These are phyloP conservation scores for Tamandua tetradactyla DNA, from an alignment of 2,797 vertebrate genomes.

Conservation along the genomic window DNA sequence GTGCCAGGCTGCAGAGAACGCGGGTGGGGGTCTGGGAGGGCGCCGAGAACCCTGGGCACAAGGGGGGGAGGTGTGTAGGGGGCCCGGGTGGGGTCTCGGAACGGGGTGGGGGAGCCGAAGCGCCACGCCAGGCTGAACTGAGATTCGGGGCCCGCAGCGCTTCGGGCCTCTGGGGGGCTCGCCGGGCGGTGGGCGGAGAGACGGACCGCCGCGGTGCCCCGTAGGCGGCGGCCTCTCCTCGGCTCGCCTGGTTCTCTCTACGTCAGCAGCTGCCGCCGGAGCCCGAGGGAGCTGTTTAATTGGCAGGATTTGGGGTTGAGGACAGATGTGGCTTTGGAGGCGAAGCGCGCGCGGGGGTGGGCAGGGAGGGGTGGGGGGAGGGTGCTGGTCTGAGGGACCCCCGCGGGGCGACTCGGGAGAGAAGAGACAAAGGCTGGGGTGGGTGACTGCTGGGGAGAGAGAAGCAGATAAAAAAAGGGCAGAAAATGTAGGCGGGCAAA, in stretches of 20 bases:
- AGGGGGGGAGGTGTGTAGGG: not conserved
- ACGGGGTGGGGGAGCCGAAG: not conserved
- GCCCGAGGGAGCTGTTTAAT: constrained; percentile 64
- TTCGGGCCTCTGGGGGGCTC: not conserved
- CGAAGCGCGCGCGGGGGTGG: not conserved
- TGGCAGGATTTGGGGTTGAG: constrained; percentile 61
- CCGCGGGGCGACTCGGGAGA: not conserved
- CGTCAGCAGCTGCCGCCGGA: not conserved
- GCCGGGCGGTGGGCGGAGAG: not conserved
- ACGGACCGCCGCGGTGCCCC: not conserved
- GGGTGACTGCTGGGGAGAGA: not conserved
- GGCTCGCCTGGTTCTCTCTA: not conserved
- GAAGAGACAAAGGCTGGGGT: not conserved
- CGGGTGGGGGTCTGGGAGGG: too few relatives aligned
- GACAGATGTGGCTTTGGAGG: constrained; percentile 49
- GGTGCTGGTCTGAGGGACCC: not conserved
- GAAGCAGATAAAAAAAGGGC: not conserved
- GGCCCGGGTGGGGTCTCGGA: not conserved
- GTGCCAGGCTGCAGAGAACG: too few relatives aligned
- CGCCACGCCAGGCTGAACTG: accelerated
- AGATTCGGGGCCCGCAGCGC: accelerated
- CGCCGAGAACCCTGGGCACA: accelerated
- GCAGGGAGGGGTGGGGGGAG: too few relatives aligned
- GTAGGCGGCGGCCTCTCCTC: not conserved
- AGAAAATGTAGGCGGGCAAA: not conserved